These are phyloP conservation scores for Trichopria drosophilae DNA, from an alignment of 2,888 invertebrate species.

Conservation along the genomic window DNA sequence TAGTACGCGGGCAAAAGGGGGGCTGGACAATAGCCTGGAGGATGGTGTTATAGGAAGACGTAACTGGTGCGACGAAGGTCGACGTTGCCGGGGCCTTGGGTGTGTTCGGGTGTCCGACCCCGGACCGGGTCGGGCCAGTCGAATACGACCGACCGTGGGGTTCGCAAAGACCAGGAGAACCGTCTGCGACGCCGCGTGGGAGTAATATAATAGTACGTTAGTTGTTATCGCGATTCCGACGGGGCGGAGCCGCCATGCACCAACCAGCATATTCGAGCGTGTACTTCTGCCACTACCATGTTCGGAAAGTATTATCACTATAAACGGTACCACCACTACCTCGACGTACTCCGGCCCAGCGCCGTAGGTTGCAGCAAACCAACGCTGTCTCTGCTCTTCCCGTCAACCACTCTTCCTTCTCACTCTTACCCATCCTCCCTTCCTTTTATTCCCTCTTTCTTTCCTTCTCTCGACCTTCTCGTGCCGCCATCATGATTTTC, in stretches of 20 bases:
- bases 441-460: neutral
- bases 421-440: too few relatives aligned
- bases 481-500: conserved; percentile 50
- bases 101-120: conserved; percentile 9
- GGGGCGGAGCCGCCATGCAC: conserved; percentile 52
- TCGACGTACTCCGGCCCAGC: conserved; percentile 35
- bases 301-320: conserved; percentile 46
- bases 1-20: too few relatives aligned
- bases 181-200: conserved; percentile 46
- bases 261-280: conserved; percentile 48
- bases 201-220: conserved; percentile 52
- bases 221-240: conserved; percentile 48
- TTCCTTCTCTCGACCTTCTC: too few relatives aligned
- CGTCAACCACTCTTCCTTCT: too few relatives aligned
- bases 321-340: conserved; percentile 41
- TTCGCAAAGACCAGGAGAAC: conserved; percentile 16
- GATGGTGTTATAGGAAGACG: too few relatives aligned
- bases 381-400: too few relatives aligned
- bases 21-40: too few relatives aligned
- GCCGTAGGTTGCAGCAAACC: conserved; percentile 35
- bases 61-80: too few relatives aligned
- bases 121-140: conserved; percentile 9
- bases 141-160: too few relatives aligned
- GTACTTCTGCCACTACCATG: conserved; percentile 48
- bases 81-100: too few relatives aligned